Evolutionary conservation across 2,113 vertebrate genomes (phyloP), one percentile per base, ranked within the genome.

Genomic region (Triplophysa siluroides): DNA sequence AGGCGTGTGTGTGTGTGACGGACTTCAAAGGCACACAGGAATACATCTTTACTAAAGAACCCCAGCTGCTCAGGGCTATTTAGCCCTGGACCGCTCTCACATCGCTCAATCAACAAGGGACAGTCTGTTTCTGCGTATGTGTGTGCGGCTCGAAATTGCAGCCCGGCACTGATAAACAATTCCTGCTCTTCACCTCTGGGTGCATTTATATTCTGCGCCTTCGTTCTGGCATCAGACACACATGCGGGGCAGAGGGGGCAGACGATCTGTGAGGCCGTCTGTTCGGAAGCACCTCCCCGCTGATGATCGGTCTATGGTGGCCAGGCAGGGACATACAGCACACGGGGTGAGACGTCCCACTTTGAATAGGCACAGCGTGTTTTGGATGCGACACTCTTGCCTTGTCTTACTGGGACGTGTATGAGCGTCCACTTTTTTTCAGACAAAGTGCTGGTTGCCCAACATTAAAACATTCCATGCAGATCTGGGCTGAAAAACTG

Each of bases 41-140:
- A 84, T 81, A 84, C 83, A 81, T 81, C 69, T 78, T 81, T 81
- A 69, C 62, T 75, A 75, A 78, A 81, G 64, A 84, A 60, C 58
- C 64, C 65, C 79, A 84, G 79, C 79, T 81, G 83, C 83, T 74
- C 61, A 56, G 63, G 54, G 77, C 79, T 68, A 73, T 80, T 80
- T 72, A 80, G 60, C 78, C 78, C 73, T 41, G 69, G 60, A 65
- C 68, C 76, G 45, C 66, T 81, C 83, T 81, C 83, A 80, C 62
- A 78, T 81, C 83, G 72, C 75, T 83, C 78, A 68, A 76, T 83
- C 76, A 80, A 84, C 79, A 84, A 81, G 79, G 69, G 79, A 58
- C 23, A 45, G 78, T 62, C 79, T 81, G 82, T 79, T 74, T 76
- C 63, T 54, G 12, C 71, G 54, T 76, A 56, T 76, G 60, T 56